Percentiles rank a stretch among this genome's conserved stretches.
Conservation (phyloP, 2,888 invertebrate genomes). For the Drosophila merina region DNA sequence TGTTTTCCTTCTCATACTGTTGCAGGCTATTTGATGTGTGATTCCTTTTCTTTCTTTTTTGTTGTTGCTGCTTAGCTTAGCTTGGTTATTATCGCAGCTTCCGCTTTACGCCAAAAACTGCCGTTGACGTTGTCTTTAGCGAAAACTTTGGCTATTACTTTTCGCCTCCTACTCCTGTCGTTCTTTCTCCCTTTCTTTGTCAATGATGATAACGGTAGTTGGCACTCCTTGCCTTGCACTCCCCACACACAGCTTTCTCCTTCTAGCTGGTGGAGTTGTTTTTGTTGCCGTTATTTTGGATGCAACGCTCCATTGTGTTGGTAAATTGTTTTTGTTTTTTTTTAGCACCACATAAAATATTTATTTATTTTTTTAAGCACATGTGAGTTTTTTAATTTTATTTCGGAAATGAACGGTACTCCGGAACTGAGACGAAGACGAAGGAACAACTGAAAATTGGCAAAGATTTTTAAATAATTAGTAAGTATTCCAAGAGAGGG, state of each 20-base stretch:
- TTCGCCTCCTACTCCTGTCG: background rate
- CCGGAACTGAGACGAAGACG: constrained; percentile 17
- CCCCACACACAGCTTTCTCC: background rate
- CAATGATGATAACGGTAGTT: constrained; percentile 12
- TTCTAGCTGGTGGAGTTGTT: constrained; percentile 27
- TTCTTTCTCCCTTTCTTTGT: background rate
- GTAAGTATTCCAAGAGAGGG: background rate
- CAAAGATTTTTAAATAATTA: background rate
- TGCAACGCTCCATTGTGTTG: constrained; percentile 40
- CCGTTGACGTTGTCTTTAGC: constrained; percentile 35
- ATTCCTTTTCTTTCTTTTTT: background rate
- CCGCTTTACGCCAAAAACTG: constrained; percentile 18
- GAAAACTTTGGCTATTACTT: constrained; percentile 27
- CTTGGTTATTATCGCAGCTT: constrained; percentile 28
- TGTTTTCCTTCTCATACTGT: constrained; percentile 42
- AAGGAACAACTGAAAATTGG: constrained; percentile 30
- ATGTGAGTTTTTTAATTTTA: background rate
- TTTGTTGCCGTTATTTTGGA: constrained; percentile 37
- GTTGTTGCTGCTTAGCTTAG: constrained; percentile 28
- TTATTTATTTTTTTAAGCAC: constrained; percentile 19
- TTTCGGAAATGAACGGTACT: constrained; percentile 6
- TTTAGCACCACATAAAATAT: constrained; percentile 42
- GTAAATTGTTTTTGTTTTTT: constrained; percentile 40
- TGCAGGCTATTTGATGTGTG: constrained; percentile 17
- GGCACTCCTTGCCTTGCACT: background rate